Evolutionary conservation across 2,888 invertebrate genomes (phyloP), one percentile per base, ranked within the genome.

Genomic region (Tinea semifulvella): DNA sequence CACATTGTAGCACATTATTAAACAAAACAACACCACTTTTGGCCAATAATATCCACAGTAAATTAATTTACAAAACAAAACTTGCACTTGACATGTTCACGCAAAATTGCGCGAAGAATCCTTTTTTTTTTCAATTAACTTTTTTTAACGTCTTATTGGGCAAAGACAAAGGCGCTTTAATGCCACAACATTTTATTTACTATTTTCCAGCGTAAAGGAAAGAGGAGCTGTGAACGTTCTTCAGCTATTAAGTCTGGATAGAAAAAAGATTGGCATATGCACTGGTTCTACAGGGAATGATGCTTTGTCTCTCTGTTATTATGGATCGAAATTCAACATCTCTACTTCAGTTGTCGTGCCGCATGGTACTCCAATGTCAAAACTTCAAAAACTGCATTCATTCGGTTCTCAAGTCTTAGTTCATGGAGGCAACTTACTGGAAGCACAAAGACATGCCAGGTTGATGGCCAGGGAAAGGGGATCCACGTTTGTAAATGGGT

Each of bases 211-310:
- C 62, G 89, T 89, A 60, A 90, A 90, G 65, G 90, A 90, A 61
- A 71, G 91, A 54, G 91, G 90, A 14, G 86, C 86, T 1, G 59
- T 88, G 27, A 87, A 87, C 58, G 84, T 84, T 1, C 66, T 90
- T 19, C 64, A 84, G 53, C 79, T 80, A 63, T 61, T 90, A 40
- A 60, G 81, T 2, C 51, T 68, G 49, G 85, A 86, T 44, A 84
- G 88, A 60, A 84, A 82, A 57, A 74, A 75, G 52, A 63, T 67
- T 4, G 90, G 90, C 3, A 84, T 90, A 1, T 85, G 88, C 20
- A 81, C 89, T 8, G 89, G 88, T 0, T 88, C 88, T 4, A 79
- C 87, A 8, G 90, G 90, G 0, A 91, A 91, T 60, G 89, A 88
- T 57, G 90, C 88, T 0, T 65, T 85, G 27, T 86, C 87, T 1